phyloP scores from a whole-genome alignment of 2,797 vertebrate genomes.

The Myoxocephalus aenaeus region DNA sequence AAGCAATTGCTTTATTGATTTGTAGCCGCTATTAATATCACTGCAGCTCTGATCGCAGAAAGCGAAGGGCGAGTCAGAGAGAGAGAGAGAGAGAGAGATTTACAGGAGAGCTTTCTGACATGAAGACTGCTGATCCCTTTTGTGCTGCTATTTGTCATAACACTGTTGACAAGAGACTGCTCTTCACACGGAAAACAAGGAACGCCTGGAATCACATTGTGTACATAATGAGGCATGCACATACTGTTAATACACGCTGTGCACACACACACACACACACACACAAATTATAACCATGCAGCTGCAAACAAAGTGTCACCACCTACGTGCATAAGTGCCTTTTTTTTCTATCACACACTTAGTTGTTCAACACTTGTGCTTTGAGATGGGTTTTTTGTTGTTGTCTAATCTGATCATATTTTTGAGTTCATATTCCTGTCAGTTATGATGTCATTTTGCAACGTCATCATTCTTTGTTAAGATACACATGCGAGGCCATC shows the following conservation, averaged over 20 bases:
- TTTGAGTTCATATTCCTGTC: neutral
- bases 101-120: constrained; percentile 55
- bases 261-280: constrained; percentile 20
- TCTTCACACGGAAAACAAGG: constrained; percentile 48
- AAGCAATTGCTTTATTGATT: constrained; percentile 65
- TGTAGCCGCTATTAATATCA: constrained; percentile 49
- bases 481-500: neutral
- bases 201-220: constrained; percentile 51
- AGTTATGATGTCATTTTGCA: neutral
- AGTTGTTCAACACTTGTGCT: neutral
- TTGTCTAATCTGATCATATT: neutral
- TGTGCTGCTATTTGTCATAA: constrained; percentile 77
- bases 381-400: neutral
- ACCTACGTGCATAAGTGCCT: neutral
- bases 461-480: neutral
- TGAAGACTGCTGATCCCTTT: constrained; percentile 72
- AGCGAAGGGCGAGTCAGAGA: constrained; percentile 22
- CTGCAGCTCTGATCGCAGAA: constrained; percentile 36
- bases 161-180: constrained; percentile 73
- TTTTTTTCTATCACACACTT: neutral
- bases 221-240: constrained; percentile 57
- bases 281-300: constrained; percentile 5
- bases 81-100: constrained; percentile 33
- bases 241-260: constrained; percentile 42
- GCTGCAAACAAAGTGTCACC: neutral